Evolutionary conservation across 2,888 invertebrate species (phyloP).

Genomic region (Tryphoninae sp.): DNA sequence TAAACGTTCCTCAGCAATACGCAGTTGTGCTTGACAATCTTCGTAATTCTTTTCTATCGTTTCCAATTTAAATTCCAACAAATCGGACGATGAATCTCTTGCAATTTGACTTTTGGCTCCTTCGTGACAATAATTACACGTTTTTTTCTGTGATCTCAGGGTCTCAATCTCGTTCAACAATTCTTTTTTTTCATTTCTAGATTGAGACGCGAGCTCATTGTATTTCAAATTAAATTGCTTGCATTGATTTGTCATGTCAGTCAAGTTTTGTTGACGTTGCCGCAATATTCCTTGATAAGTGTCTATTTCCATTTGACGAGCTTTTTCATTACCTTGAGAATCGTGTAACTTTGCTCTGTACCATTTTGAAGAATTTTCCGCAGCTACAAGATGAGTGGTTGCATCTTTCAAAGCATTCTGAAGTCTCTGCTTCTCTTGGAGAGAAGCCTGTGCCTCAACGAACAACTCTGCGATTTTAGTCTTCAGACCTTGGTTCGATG

Average conservation of each 20-base stretch:
- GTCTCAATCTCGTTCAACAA: constrained; percentile 64
- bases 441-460: constrained; percentile 71
- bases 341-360: constrained; percentile 73
- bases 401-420: constrained; percentile 70
- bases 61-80: constrained; percentile 65
- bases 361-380: constrained; percentile 73
- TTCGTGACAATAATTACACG: constrained; percentile 1
- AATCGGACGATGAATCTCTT: constrained; percentile 31
- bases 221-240: constrained; percentile 71
- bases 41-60: constrained; percentile 64
- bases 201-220: constrained; percentile 64
- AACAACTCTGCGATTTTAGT: constrained; percentile 74
- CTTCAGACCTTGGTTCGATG: constrained; percentile 74
- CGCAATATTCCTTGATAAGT: constrained; percentile 72
- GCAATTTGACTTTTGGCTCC: neutral
- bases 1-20: constrained; percentile 68
- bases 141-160: constrained; percentile 45
- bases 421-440: constrained; percentile 72
- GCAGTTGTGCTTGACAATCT: constrained; percentile 68
- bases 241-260: constrained; percentile 67
- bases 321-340: constrained; percentile 71
- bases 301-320: constrained; percentile 72
- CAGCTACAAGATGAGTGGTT: constrained; percentile 65
- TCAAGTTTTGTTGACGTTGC: constrained; percentile 70
- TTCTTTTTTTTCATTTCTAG: constrained; percentile 68